Evolutionary conservation across 2,888 invertebrate genomes (phyloP), one percentile per base, ranked within the genome.

Genomic region (Catocala sponsa): DNA sequence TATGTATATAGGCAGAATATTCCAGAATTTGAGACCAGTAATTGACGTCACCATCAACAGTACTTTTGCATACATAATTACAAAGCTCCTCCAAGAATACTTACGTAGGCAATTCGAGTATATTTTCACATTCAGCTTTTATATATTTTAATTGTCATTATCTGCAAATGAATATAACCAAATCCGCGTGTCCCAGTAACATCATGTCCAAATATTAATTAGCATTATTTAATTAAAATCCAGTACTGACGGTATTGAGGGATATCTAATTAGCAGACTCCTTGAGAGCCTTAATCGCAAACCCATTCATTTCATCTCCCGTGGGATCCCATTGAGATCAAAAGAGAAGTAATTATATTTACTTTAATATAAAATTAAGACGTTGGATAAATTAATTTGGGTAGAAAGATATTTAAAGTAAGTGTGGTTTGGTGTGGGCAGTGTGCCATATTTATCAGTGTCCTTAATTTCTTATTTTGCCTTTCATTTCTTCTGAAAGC

Each of bases 181-280:
- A 35, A 38, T 4, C 35, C 2, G 5, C n/a, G 6, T 7, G 11
- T 10, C 43, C 43, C 6, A n/a, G 2, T 10, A 57, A 52, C 33
- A 43, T 68, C 49, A 43, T 49, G 56, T 49, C 12, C 25, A 42
- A 60, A 63, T 58, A 57, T 65, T 65, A 63, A 64, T 64, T 57
- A 68, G 11, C 38, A 52, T 49, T 55, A 68, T 72, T 66, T 59
- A 61, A 72, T 74, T 64, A 65, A 64, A 55, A 50, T 66, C 56
- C 59, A 54, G 56, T 59, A 57, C 59, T 61, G 42, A 56, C 35
- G 55, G 54, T 63, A 72, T 62, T 66, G 54, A 68, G 52, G 61
- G 52, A 54, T 64, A 63, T 65, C 61, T 75, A 78, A 78, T 72
- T 70, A 76, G 56, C 64, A 51, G 44, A 52, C 32, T 55, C 63